These are phyloP conservation scores for Thelaira solivaga DNA, from an alignment of 2,888 invertebrate genomes.

Conservation along the genomic window DNA sequence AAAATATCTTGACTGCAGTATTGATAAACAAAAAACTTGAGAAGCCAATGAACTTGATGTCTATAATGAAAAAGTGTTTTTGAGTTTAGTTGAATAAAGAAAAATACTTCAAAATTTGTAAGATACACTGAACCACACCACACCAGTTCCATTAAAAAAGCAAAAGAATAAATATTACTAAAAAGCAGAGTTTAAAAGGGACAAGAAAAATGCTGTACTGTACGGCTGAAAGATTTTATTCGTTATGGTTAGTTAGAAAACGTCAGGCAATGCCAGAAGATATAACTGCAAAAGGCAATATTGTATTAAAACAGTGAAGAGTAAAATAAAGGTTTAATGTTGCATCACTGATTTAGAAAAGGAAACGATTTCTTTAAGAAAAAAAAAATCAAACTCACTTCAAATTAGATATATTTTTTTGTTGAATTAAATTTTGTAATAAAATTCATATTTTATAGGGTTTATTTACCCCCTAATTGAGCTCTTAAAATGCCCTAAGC, in stretches of 20 bases:
- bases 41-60: conserved; percentile 59
- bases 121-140: no score
- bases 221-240: not conserved
- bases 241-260: not conserved
- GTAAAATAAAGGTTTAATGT: no score
- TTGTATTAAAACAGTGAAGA: not conserved
- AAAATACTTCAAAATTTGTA: conserved; percentile 18
- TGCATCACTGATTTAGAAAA: no score
- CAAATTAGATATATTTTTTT: no score
- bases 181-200: not conserved
- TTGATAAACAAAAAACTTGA: conserved; percentile 54
- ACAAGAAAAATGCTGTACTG: not conserved
- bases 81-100: not conserved
- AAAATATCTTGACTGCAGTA: conserved; percentile 53
- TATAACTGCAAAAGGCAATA: not conserved
- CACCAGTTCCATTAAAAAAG: not conserved
- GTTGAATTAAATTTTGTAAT: no score
- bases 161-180: not conserved
- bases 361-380: no score
- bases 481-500: not conserved
- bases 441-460: no score
- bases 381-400: no score
- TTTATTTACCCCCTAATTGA: no score
- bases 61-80: not conserved
- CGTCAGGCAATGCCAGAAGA: not conserved